Evolutionary conservation across 2,888 invertebrate genomes (phyloP), one percentile per base, ranked within the genome.

Genomic region (Aphodius sticticus): DNA sequence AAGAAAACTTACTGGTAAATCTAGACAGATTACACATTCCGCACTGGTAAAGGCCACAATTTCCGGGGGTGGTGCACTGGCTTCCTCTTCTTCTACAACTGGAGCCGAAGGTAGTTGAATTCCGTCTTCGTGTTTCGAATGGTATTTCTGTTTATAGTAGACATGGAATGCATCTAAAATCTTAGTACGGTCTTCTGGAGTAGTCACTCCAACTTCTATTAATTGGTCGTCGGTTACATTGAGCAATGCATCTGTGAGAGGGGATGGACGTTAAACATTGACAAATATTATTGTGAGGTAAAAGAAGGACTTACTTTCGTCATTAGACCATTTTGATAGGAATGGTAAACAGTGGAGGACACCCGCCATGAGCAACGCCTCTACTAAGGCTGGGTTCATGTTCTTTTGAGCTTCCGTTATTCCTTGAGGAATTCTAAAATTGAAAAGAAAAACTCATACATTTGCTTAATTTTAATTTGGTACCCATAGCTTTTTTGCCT

Each of bases 11-110:
- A 94, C 94, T 89, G 90, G 88, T 83, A 90, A 89, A 88, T 96
- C 96, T 92, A 97, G 92, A 88, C 96, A 97, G 84, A 97, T 92
- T 69, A 96, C 95, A 90, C 97, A 97, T 90, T 97, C 96, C 7
- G 93, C 91, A 81, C 90, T 90, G 72, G 76, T 16, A 16, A 85
- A 82, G 16, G 75, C 78, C 1, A 76, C 71, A 53, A 74, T 76
- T n/a, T 80, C 80, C 16, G 77, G 71, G 2, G 81, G 84, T 7
- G 89, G 87, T 74, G 87, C 87, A 81, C 87, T 88, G 38, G 87
- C 86, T 81, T 85, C 86, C 36, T 83, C 83, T 15, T 87, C 86
- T 82, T 86, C 86, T 70, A 84, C 83, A 26, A 83, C 7, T 69
- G 83, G 82, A 14, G 83, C 81, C 9, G 82, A 81, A 16, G 82